Conservation (phyloP, 1,140 invertebrate genomes). For the Adoxophyes honmai region DNA sequence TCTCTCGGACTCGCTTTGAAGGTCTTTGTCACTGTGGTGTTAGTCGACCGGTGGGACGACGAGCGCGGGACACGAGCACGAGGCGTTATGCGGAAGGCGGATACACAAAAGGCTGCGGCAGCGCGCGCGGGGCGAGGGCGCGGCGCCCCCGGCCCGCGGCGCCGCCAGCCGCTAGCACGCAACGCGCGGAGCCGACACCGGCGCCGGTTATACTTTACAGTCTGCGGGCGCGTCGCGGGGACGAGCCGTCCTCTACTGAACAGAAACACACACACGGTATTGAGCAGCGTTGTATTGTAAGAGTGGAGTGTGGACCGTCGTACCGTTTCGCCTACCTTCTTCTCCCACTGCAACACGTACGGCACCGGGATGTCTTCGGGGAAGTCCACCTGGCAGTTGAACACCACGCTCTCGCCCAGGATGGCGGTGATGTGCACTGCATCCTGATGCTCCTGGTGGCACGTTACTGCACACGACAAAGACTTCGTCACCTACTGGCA, state of each 20-base stretch:
- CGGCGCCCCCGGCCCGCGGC: conserved; percentile 56
- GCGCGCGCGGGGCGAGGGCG: conserved; percentile 55
- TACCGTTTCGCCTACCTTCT: conserved; percentile 97
- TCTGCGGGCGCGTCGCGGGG: conserved; percentile 61
- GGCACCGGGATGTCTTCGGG: conserved; percentile 95
- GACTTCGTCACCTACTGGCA: too few species aligned
- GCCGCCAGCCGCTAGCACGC: conserved; percentile 59
- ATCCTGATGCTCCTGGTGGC: conserved; percentile 86
- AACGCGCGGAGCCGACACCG: conserved; percentile 46
- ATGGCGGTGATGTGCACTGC: conserved; percentile 97
- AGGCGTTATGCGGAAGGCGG: conserved; percentile 65
- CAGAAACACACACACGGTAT: conserved; percentile 73
- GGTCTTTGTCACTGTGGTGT: conserved; percentile 77
- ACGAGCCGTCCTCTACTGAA: conserved; percentile 72
- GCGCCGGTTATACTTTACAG: conserved; percentile 68
- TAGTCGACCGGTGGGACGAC: conserved; percentile 51
- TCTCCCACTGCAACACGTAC: conserved; percentile 98
- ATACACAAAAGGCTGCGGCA: conserved; percentile 57
- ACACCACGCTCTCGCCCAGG: conserved; percentile 95
- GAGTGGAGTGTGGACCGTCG: conserved; percentile 86
- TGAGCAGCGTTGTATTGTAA: conserved; percentile 77
- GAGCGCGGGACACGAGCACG: conserved; percentile 43
- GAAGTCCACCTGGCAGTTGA: conserved; percentile 97
- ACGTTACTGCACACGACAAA: conserved; percentile 58
- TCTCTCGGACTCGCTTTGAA: conserved; percentile 77